These are phyloP conservation scores for Pongo abelii DNA, from an alignment of 2,113 vertebrate genomes.

Conservation along the genomic window DNA sequence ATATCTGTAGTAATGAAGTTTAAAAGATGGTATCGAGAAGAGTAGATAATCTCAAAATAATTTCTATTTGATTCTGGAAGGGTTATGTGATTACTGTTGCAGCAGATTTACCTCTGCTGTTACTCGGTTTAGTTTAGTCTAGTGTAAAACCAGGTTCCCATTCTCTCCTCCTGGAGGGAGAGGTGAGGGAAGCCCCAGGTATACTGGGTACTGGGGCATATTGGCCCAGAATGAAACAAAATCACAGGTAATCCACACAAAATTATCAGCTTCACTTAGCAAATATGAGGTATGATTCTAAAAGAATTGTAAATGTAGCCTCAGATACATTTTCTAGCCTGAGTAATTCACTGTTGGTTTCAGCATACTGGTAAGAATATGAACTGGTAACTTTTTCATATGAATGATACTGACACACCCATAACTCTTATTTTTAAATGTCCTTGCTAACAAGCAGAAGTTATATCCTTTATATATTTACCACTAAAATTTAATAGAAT, in stretches of 20 bases:
- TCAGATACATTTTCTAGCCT: not conserved
- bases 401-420: not conserved
- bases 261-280: not conserved
- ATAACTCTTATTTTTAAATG: slow-evolving; percentile 17
- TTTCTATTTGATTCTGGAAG: not conserved
- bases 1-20: not conserved
- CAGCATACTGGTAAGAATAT: not conserved
- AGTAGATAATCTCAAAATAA: not conserved
- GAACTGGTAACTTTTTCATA: not conserved
- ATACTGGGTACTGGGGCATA: not conserved
- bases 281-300: not conserved
- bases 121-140: not conserved
- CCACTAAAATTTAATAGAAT: slow-evolving; percentile 3
- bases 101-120: not conserved
- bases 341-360: not conserved
- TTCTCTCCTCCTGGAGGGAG: not conserved
- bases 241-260: not conserved
- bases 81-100: not conserved
- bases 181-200: not conserved
- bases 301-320: not conserved
- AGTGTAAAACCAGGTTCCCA: not conserved
- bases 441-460: not conserved
- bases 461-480: not conserved
- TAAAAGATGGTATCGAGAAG: not conserved
- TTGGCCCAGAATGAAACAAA: not conserved